phyloP scores from a whole-genome alignment of 2,797 vertebrate species.

The Trematomus bernacchii region DNA sequence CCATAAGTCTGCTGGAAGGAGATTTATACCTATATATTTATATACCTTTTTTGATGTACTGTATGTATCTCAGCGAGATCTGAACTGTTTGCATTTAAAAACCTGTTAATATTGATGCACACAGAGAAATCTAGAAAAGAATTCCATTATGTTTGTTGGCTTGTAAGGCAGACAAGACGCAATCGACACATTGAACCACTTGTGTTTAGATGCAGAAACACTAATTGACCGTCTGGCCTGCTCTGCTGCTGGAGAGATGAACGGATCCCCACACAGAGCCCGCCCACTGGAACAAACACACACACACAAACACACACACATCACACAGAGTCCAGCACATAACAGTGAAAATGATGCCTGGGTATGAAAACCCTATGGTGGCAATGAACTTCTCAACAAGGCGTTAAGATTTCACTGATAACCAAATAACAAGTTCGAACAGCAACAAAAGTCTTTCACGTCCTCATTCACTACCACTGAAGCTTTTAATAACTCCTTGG shows the following conservation, averaged over 20 bases:
- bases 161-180: conserved; percentile 63
- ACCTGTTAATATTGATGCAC: conserved; percentile 44
- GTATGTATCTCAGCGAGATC: conserved; percentile 16
- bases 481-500: conserved; percentile 27
- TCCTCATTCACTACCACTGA: conserved; percentile 17
- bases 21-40: background rate
- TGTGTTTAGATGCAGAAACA: conserved; percentile 64
- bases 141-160: conserved; percentile 61
- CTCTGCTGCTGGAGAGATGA: conserved; percentile 58
- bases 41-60: background rate
- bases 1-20: background rate
- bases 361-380: background rate
- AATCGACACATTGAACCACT: conserved; percentile 72
- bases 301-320: conserved; percentile 14
- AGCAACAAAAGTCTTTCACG: conserved; percentile 15
- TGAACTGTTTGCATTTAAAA: conserved; percentile 31
- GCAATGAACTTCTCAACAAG: background rate
- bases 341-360: background rate
- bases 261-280: conserved; percentile 48
- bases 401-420: background rate
- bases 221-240: conserved; percentile 68
- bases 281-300: conserved; percentile 36
- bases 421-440: conserved; percentile 24
- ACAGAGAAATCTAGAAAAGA: conserved; percentile 37
- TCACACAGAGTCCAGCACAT: background rate